These are phyloP conservation scores for Sebastes paucispinis DNA, from an alignment of 2,797 vertebrate genomes.

Conservation along the genomic window DNA sequence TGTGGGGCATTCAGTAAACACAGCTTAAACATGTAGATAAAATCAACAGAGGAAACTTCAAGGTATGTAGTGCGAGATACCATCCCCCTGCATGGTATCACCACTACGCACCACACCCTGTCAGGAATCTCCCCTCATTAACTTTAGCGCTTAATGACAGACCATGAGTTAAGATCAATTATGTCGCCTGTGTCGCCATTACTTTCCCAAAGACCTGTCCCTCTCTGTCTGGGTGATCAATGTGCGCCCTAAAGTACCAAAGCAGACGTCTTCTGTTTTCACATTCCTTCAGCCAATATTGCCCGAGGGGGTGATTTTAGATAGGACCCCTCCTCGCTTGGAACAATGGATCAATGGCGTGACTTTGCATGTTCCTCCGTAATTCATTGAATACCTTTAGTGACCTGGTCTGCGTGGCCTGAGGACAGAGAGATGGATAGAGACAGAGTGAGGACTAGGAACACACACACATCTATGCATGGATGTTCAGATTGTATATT, in stretches of 20 bases:
- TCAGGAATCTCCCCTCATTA: constrained; percentile 5
- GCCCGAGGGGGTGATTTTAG: constrained; percentile 49
- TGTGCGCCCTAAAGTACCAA: constrained; percentile 17
- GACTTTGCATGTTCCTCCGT: constrained; percentile 63
- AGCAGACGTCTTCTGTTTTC: constrained; percentile 44
- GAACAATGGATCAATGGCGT: constrained; percentile 69
- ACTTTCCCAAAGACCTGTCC: constrained; percentile 8
- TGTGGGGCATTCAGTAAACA: background rate
- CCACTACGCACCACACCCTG: background rate
- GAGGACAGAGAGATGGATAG: constrained; percentile 12
- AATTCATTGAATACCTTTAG: constrained; percentile 47
- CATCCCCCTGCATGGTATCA: background rate
- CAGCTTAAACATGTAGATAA: background rate
- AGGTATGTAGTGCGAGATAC: background rate
- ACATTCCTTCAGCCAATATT: constrained; percentile 48
- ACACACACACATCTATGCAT: background rate
- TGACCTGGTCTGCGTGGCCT: constrained; percentile 47
- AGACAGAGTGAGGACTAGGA: background rate
- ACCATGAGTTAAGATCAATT: constrained; percentile 25
- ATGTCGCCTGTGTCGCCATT: constrained; percentile 8
- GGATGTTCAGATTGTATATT: background rate
- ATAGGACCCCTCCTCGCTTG: constrained; percentile 54
- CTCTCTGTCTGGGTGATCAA: constrained; percentile 34
- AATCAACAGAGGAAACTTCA: background rate
- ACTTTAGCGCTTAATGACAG: constrained; percentile 22